Evolutionary conservation across 2,113 vertebrate genomes (phyloP).

Genomic region (Gopherus evgoodei): DNA sequence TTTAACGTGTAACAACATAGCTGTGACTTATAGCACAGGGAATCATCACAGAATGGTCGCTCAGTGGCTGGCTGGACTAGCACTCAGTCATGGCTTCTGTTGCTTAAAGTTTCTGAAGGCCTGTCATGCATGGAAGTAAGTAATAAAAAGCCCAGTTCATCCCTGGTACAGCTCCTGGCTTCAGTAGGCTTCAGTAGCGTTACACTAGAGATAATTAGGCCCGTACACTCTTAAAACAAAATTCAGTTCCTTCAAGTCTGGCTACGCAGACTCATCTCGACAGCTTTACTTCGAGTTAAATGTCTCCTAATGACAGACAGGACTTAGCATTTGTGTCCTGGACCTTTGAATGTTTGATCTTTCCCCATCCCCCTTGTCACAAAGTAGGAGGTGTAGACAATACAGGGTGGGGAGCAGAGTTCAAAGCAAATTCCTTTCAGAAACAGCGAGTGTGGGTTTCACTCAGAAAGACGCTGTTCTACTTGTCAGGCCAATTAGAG

Average conservation of each 20-base stretch:
- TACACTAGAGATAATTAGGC: not conserved
- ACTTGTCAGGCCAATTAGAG: constrained; percentile 52
- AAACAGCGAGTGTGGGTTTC: not conserved
- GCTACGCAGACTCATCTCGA: not conserved
- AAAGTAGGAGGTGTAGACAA: constrained; percentile 63
- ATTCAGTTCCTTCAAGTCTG: not conserved
- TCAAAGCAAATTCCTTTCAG: constrained; percentile 47
- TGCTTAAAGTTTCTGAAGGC: not conserved
- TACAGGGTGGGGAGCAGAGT: not conserved
- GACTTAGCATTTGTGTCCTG: not conserved
- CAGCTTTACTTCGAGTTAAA: not conserved
- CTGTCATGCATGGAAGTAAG: rapidly evolving
- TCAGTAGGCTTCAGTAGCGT: not conserved
- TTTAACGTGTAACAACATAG: not conserved
- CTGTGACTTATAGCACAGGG: not conserved
- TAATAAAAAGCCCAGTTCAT: not conserved
- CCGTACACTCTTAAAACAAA: not conserved
- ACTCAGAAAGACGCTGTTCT: constrained; percentile 39
- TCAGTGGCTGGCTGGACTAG: no score
- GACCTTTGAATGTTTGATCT: constrained; percentile 23
- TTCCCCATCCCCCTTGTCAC: not conserved
- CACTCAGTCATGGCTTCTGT: not conserved
- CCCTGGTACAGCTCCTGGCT: not conserved
- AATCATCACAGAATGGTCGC: not conserved
- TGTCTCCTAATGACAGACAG: not conserved